phyloP scores from a whole-genome alignment of 2,888 invertebrate genomes.

The Drosophila suboccidentalis region DNA sequence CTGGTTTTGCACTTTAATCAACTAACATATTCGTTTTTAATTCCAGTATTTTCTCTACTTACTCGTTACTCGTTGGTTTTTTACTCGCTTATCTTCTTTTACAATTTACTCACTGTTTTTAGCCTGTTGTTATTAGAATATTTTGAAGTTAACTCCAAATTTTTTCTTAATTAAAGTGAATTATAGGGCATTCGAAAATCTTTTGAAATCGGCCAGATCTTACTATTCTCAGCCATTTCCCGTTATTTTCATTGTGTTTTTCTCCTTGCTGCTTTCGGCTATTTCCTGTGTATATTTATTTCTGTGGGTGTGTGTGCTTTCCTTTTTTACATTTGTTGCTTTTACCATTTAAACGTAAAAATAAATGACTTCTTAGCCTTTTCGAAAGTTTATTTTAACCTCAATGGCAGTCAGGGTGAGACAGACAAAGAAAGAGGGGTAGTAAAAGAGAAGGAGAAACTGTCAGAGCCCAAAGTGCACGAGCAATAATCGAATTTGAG shows the following conservation, averaged over 20 bases:
- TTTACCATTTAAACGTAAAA: slow-evolving; percentile 75
- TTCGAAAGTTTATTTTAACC: slow-evolving; percentile 78
- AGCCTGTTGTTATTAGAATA: not conserved
- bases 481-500: slow-evolving; percentile 82
- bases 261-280: slow-evolving; percentile 45
- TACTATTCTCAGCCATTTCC: slow-evolving; percentile 32
- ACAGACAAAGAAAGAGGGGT: slow-evolving; percentile 3
- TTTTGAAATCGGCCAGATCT: slow-evolving; percentile 33
- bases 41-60: too few relatives aligned
- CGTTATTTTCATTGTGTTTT: slow-evolving; percentile 38
- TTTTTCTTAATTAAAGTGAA: not conserved
- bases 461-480: slow-evolving; percentile 63
- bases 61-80: not conserved
- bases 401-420: slow-evolving; percentile 49
- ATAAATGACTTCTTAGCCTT: slow-evolving; percentile 80
- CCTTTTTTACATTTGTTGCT: slow-evolving; percentile 67
- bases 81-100: not conserved
- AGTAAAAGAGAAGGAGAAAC: not conserved
- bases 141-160: not conserved
- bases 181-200: slow-evolving; percentile 35
- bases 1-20: not conserved
- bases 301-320: slow-evolving; percentile 26
- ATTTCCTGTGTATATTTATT: slow-evolving; percentile 30
- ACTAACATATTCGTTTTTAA: not conserved
- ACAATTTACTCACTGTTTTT: not conserved